phyloP scores from a whole-genome alignment of 2,888 invertebrate species.

The Tridacna gigas region DNA sequence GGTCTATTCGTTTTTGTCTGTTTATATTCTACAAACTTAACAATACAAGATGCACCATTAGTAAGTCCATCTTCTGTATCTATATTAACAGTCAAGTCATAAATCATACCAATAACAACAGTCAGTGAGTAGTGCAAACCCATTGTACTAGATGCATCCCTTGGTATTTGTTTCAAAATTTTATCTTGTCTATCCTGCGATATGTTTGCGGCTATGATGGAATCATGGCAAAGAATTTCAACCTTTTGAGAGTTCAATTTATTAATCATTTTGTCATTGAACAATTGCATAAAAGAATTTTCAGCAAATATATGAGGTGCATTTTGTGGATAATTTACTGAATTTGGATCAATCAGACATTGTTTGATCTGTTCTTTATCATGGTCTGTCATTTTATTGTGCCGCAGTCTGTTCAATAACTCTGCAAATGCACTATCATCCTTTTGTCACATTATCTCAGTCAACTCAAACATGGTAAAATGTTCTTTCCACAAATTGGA shows the following conservation, averaged over 20 bases:
- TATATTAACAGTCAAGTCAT: constrained; percentile 55
- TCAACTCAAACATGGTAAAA: constrained; percentile 60
- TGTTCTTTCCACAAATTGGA: constrained; percentile 63
- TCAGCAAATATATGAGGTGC: constrained; percentile 46
- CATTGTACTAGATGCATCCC: constrained; percentile 20
- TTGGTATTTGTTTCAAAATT: constrained; percentile 27
- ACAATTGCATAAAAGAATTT: constrained; percentile 32
- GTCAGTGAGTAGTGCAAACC: constrained; percentile 25
- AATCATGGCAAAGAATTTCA: constrained; percentile 33
- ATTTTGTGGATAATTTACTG: constrained; percentile 18
- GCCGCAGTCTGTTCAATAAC: constrained; percentile 54
- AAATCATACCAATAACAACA: constrained; percentile 50
- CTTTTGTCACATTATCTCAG: constrained; percentile 63
- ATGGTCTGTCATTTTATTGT: constrained; percentile 46
- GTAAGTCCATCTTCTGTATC: constrained; percentile 55
- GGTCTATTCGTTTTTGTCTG: constrained; percentile 37
- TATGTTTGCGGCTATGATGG: constrained; percentile 28
- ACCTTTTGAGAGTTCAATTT: constrained; percentile 32
- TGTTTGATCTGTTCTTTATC: constrained; percentile 29
- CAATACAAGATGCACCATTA: constrained; percentile 50
- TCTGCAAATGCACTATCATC: constrained; percentile 53
- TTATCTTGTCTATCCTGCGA: constrained; percentile 33
- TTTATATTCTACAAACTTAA: constrained; percentile 47
- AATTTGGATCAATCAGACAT: not conserved
- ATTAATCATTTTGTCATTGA: constrained; percentile 41